These are phyloP conservation scores for Heliconius sara DNA, from an alignment of 2,888 invertebrate genomes.

Conservation along the genomic window DNA sequence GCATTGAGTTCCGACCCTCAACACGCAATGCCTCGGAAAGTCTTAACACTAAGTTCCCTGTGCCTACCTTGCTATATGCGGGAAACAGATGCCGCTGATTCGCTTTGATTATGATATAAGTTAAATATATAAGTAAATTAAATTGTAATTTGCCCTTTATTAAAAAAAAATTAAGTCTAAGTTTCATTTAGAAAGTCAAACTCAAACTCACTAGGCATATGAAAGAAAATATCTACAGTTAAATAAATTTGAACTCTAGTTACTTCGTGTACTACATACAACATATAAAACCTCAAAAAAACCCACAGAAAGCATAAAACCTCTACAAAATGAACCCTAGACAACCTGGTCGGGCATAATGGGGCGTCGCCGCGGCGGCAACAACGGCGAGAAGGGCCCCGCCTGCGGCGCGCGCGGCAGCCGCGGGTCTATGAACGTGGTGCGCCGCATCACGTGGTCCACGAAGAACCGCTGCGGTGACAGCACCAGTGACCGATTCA, in stretches of 20 bases:
- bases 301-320: slow-evolving; percentile 29
- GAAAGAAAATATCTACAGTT: too few relatives aligned
- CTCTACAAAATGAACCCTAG: slow-evolving; percentile 24
- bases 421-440: slow-evolving; percentile 98
- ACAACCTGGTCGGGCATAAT: slow-evolving; percentile 62
- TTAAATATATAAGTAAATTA: too few relatives aligned
- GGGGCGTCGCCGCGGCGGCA: slow-evolving; percentile 76
- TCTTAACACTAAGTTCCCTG: too few relatives aligned
- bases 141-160: too few relatives aligned
- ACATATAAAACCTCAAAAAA: background rate
- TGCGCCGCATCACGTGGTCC: slow-evolving; percentile 96
- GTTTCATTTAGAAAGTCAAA: too few relatives aligned
- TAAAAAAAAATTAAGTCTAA: too few relatives aligned
- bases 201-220: too few relatives aligned
- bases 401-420: slow-evolving; percentile 92
- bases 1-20: too few relatives aligned
- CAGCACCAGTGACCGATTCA: background rate
- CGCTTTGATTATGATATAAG: too few relatives aligned
- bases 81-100: too few relatives aligned
- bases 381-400: slow-evolving; percentile 76
- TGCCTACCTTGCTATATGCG: too few relatives aligned
- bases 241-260: background rate
- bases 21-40: too few relatives aligned
- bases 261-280: background rate
- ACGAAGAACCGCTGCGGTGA: slow-evolving; percentile 92